A percentile compares a stretch with the other conserved stretches of the same genome.
These are phyloP conservation scores for Ommatoiulus sabulosus DNA, from an alignment of 2,888 invertebrate species.

Conservation along the genomic window DNA sequence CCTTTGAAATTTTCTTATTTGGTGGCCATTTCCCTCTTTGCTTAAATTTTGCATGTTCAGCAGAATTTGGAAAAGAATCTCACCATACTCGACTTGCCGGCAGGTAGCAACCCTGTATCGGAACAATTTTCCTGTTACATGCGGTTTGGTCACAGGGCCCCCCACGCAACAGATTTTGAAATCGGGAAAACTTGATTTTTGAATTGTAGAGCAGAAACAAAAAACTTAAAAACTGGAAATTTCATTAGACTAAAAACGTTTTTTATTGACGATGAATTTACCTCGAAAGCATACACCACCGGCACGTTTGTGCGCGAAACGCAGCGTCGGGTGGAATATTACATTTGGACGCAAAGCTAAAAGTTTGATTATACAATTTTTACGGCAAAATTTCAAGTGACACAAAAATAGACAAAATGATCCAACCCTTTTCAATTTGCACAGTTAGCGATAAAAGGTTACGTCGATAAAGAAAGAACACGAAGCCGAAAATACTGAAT, in stretches of 20 bases:
- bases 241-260: slow-evolving; percentile 24
- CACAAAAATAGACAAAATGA: slow-evolving; percentile 51
- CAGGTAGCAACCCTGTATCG: background rate
- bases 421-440: slow-evolving; percentile 37
- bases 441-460: background rate
- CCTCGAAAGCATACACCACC: slow-evolving; percentile 50
- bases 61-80: background rate
- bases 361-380: slow-evolving; percentile 45
- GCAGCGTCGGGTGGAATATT: slow-evolving; percentile 42
- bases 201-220: background rate
- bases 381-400: slow-evolving; percentile 49
- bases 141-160: background rate
- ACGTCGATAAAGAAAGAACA: slow-evolving; percentile 33
- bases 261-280: slow-evolving; percentile 53
- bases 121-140: slow-evolving; percentile 25
- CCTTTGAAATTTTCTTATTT: too few relatives aligned
- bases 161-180: background rate
- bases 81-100: too few relatives aligned
- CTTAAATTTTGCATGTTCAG: background rate
- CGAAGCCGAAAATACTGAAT: slow-evolving; percentile 48
- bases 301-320: slow-evolving; percentile 42
- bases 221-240: slow-evolving; percentile 8
- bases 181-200: background rate
- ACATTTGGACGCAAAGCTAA: slow-evolving; percentile 26
- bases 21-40: background rate